Evolutionary conservation across 2,113 vertebrate genomes (phyloP).

Genomic region (Bufo gargarizans): DNA sequence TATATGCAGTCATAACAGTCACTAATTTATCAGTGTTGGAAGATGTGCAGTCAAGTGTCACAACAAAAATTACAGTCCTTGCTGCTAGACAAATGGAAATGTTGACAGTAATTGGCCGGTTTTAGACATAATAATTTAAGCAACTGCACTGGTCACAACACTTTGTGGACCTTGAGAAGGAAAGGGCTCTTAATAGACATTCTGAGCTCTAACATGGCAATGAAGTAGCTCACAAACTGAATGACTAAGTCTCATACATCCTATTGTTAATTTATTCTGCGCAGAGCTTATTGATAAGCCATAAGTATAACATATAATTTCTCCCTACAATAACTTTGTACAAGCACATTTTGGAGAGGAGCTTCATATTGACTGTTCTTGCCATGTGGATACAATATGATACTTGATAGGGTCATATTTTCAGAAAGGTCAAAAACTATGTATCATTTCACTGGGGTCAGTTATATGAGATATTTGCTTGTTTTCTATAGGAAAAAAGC

Average conservation of each 20-base stretch:
- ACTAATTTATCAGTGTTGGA: conserved; percentile 35
- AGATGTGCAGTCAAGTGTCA: conserved; percentile 10
- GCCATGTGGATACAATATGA: not conserved
- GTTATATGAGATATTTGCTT: not conserved
- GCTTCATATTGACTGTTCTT: not conserved
- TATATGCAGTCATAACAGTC: not conserved
- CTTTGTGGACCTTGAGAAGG: not conserved
- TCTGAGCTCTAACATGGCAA: not conserved
- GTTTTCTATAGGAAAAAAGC: not conserved
- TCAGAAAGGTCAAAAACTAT: not conserved
- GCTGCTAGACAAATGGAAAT: conserved; percentile 6
- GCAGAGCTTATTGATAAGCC: not conserved
- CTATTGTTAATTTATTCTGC: not conserved
- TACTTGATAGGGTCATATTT: not conserved
- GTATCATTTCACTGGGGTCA: not conserved
- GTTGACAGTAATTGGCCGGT: conserved; percentile 35
- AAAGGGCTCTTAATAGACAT: conserved; percentile 9
- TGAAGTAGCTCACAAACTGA: not conserved
- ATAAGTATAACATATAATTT: not conserved
- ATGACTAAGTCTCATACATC: not conserved
- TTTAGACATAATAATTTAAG: conserved; percentile 45
- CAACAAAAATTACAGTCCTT: conserved; percentile 24
- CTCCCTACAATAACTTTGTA: not conserved
- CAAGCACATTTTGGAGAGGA: not conserved
- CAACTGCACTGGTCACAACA: conserved; percentile 19